A percentile compares a stretch with the other conserved stretches of the same genome.
phyloP scores from a whole-genome alignment of 2,113 vertebrate species.

The Eptesicus fuscus region DNA sequence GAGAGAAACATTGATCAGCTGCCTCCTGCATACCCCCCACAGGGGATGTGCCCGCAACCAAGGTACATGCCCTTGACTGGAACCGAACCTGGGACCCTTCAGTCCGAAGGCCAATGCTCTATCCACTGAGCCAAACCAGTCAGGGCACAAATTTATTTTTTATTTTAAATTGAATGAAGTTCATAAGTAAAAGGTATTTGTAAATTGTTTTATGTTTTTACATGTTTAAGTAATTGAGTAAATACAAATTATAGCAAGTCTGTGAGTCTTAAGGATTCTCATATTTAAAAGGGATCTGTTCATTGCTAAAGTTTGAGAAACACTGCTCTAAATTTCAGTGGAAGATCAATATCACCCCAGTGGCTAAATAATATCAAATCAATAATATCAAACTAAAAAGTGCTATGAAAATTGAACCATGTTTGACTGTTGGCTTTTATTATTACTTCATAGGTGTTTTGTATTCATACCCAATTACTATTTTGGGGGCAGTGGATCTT shows the following conservation, averaged over 20 bases:
- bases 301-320: constrained; percentile 8
- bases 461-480: neutral
- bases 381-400: neutral
- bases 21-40: no score
- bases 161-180: neutral
- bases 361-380: neutral
- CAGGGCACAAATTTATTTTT: neutral
- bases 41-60: no score
- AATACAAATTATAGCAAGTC: neutral
- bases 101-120: no score
- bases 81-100: no score
- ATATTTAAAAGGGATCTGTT: neutral
- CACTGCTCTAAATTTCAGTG: neutral
- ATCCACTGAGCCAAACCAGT: no score
- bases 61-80: no score
- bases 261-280: neutral
- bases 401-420: constrained; percentile 6
- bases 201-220: neutral
- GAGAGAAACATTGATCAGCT: no score
- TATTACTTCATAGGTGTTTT: neutral
- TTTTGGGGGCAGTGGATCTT: neutral
- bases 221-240: neutral
- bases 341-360: neutral
- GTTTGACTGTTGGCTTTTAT: neutral
- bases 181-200: neutral